Base-by-base conservation (phyloP, 2,797 vertebrate species). In the Sphenodon punctatus region DNA sequence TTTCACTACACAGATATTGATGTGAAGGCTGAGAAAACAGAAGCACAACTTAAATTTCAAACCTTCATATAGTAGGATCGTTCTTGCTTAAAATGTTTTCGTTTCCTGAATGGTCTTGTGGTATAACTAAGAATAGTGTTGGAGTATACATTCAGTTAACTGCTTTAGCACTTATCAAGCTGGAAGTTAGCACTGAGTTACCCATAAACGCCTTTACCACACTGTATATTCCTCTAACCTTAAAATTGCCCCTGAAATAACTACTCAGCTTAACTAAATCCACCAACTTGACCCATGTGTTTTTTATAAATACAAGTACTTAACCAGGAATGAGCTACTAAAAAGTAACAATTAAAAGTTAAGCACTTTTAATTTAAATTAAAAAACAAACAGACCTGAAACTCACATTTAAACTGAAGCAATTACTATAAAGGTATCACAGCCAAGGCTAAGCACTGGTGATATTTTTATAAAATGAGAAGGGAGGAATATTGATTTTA, bases 1-100 rank as follows among this genome's bases (percentile, higher is more conserved):
- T 81, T 82, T 80, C 88, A 87, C 39, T 65, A 4, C 75, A 79
- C 42, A 65, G 71, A 83, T 80, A 84, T 65, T 88, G 83, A 89
- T 56, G 59, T 20, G 88, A 80, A 78, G 39, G 66, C 63, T 64
- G 67, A 82, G 65, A 90, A 92, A 86, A 14, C 42, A 70, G 79
- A 70, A 85, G 12, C 43, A 59, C n/a, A 38, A 34, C 30, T 60
- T n/a, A n/a, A n/a, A n/a, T 84, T 58, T 23, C 2, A 68, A 78
- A 69, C 67, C 41, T 75, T 53, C 43, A 41, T 3, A 10, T 53
- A 64, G 32, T 53, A 71, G 25, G 43, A 87, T 55, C 23, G 36
- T 77, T 48, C 32, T 46, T 80, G 80, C 75, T 42, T 63, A 72
- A 27, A 27, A 72, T 42, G 76, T 30, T 84, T 58, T 32, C 72